A percentile compares a stretch with the other conserved stretches of the same genome.
phyloP scores from a whole-genome alignment of 2,888 invertebrate species.

The Scaptomyza tumidula region DNA sequence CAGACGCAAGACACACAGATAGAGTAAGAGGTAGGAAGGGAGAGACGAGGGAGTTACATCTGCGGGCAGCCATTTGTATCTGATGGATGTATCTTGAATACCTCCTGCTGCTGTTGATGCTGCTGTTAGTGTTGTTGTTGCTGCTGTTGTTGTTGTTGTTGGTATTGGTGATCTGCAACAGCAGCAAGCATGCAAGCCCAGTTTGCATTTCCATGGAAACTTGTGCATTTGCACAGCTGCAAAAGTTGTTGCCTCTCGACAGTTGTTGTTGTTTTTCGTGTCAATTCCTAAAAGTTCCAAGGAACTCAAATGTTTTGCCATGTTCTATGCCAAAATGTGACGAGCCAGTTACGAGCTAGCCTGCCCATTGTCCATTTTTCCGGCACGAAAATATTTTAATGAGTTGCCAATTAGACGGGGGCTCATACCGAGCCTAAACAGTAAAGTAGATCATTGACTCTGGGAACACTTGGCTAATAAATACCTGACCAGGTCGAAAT shows the following conservation, averaged over 20 bases:
- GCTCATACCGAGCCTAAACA: slow-evolving; percentile 51
- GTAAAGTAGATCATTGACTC: slow-evolving; percentile 46
- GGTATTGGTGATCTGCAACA: slow-evolving; percentile 28
- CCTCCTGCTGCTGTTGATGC: slow-evolving; percentile 62
- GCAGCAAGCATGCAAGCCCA: slow-evolving; percentile 51
- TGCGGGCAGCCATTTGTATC: slow-evolving; percentile 74
- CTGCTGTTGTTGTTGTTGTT: slow-evolving; percentile 15
- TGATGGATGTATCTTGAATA: slow-evolving; percentile 75
- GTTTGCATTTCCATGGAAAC: slow-evolving; percentile 66
- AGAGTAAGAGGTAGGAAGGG: background rate
- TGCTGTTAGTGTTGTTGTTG: slow-evolving; percentile 21
- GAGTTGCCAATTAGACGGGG: slow-evolving; percentile 72
- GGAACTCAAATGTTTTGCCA: slow-evolving; percentile 65
- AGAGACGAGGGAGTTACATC: slow-evolving; percentile 51
- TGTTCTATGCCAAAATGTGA: slow-evolving; percentile 70
- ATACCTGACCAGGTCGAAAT: slow-evolving; percentile 40
- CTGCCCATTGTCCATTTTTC: slow-evolving; percentile 60
- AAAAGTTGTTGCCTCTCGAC: slow-evolving; percentile 49
- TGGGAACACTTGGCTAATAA: slow-evolving; percentile 44
- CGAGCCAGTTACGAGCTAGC: slow-evolving; percentile 34
- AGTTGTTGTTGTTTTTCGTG: slow-evolving; percentile 61
- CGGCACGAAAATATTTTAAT: slow-evolving; percentile 74
- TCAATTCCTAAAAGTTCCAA: slow-evolving; percentile 75
- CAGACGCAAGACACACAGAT: slow-evolving; percentile 47
- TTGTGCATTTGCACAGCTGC: slow-evolving; percentile 63